Evolutionary conservation across 2,888 invertebrate species (phyloP), one percentile per base, ranked within the genome.

Genomic region (Nomada ferruginata): DNA sequence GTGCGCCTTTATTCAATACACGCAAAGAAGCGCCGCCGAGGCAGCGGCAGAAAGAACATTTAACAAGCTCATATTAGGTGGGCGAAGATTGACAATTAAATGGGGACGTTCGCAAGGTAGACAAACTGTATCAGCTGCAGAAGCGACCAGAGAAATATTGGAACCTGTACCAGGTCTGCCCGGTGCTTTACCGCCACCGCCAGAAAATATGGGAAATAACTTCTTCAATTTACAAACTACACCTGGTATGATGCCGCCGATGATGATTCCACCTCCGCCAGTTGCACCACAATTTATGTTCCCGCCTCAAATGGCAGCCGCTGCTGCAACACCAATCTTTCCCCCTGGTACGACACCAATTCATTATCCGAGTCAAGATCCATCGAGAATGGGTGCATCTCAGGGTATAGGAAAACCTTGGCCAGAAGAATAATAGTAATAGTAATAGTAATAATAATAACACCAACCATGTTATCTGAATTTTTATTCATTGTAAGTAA

Each of bases 321-420:
- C 94, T 4, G 94, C 94, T 3, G 93, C 94, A 1, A 93, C 94
- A 7, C 94, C 94, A 3, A 92, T 93, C 18, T 93, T 92, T 88
- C 94, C 95, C 2, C 95, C 95, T 1, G 94, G 95, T n/a, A 95
- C 95, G 10, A 94, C 96, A 1, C 95, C 95, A 0, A 95, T 95
- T 77, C 98, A 99, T 94, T 99, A 99, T 95, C 99, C 99, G 4
- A 98, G 98, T 92, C 99, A 99, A 94, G 99, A 99, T 95, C 99
- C 99, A 0, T 96, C 97, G 55, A 95, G 98, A 44, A 96, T 99
- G 94, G 99, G 99, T 0, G 96, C 97, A 0, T 92, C 92, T 18
- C 94, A 94, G 84, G 93, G 93, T 9, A 92, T 94, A 69, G 93
- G 93, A 2, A 94, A 94, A 80, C 93, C 94, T 5, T 94, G 94